Conservation (phyloP, 2,113 vertebrate species). For the Phocoena phocoena region DNA sequence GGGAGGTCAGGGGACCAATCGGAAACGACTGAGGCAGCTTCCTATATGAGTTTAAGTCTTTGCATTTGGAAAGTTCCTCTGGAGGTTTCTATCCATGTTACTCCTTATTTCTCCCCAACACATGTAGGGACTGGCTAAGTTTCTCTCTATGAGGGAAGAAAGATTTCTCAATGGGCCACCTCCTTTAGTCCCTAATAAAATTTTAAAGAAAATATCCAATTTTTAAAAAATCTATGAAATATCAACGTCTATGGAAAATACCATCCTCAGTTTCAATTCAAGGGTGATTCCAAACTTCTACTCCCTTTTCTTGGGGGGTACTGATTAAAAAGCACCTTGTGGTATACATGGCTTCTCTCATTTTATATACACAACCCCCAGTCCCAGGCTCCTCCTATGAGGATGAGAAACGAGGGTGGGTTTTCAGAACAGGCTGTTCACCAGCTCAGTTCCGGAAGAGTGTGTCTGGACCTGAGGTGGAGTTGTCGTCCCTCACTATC, state of each 20-base stretch:
- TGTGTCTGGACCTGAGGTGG: not conserved
- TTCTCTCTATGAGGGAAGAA: not conserved
- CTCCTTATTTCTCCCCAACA: not conserved
- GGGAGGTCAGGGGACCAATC: not conserved
- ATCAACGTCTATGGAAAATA: not conserved
- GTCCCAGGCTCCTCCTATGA: not conserved
- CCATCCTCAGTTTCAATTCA: not conserved
- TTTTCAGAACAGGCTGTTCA: not conserved
- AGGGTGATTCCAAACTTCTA: not conserved
- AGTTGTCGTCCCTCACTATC: not conserved
- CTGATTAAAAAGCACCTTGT: not conserved
- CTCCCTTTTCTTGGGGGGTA: not conserved
- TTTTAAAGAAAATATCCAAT: not conserved
- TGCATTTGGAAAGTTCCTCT: not conserved
- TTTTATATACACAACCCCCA: not conserved
- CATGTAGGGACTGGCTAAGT: not conserved
- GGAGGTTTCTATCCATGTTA: not conserved
- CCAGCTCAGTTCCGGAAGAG: not conserved
- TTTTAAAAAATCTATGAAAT: not conserved
- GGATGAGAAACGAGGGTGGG: not conserved
- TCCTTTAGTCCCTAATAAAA: not conserved
- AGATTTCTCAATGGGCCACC: not conserved
- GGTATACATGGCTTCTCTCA: not conserved
- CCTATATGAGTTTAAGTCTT: not conserved
- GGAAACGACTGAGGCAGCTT: not conserved